phyloP scores from a whole-genome alignment of 2,113 vertebrate genomes.

The Xiphophorus maculatus region DNA sequence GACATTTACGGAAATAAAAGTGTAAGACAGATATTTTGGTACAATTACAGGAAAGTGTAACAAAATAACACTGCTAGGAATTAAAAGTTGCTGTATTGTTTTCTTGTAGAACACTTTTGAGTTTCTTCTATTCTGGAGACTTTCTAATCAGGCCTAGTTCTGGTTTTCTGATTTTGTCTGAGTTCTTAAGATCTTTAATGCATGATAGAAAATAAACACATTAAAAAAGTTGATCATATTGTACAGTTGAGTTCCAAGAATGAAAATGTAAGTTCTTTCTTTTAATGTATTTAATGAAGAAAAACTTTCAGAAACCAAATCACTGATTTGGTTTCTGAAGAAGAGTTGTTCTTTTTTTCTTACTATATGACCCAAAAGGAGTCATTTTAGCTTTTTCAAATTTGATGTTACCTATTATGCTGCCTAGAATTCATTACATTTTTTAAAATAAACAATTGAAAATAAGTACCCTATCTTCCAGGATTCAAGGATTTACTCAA shows the following conservation, averaged over 20 bases:
- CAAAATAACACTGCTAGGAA: not conserved
- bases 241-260: too few relatives aligned
- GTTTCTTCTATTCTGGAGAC: not conserved
- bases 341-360: too few relatives aligned
- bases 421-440: too few relatives aligned
- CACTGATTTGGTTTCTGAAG: too few relatives aligned
- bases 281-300: not conserved
- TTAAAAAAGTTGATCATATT: too few relatives aligned
- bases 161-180: not conserved
- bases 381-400: not conserved
- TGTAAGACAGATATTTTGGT: not conserved
- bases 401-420: not conserved
- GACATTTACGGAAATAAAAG: not conserved
- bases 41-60: not conserved
- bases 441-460: too few relatives aligned
- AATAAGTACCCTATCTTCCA: too few relatives aligned
- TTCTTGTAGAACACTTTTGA: not conserved
- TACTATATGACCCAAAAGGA: too few relatives aligned
- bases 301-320: not conserved
- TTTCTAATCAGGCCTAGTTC: not conserved
- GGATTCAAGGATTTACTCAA: conserved; percentile 11
- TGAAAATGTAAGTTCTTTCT: not conserved
- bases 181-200: not conserved
- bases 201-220: too few relatives aligned
- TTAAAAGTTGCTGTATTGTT: not conserved